phyloP scores from a whole-genome alignment of 2,888 invertebrate genomes.

The Drosophila tripunctata region DNA sequence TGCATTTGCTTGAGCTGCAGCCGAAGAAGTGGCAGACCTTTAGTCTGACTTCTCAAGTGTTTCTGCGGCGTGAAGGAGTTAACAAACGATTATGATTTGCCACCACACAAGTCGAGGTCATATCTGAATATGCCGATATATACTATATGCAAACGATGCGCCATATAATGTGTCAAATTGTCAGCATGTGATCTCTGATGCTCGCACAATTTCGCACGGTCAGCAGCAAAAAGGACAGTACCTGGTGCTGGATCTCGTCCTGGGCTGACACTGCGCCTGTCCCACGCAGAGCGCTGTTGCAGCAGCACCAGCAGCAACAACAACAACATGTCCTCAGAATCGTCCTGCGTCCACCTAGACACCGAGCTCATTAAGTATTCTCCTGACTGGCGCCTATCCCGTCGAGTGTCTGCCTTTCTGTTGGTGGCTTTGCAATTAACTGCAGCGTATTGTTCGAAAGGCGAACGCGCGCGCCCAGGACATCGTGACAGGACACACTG shows the following conservation, averaged over 20 bases:
- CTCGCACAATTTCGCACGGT: constrained; percentile 66
- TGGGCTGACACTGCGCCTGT: constrained; percentile 48
- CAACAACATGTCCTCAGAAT: constrained; percentile 9
- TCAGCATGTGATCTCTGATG: constrained; percentile 56
- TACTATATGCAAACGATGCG: constrained; percentile 33
- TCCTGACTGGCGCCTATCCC: constrained; percentile 70
- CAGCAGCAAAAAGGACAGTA: constrained; percentile 6
- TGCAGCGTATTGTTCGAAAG: constrained; percentile 60
- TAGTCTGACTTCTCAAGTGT: constrained; percentile 18
- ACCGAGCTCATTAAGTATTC: constrained; percentile 56
- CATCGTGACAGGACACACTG: constrained; percentile 20
- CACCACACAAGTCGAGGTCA: constrained; percentile 72
- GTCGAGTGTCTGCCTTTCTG: constrained; percentile 57
- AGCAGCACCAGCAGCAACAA: constrained; percentile 19
- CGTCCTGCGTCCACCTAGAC: constrained; percentile 47
- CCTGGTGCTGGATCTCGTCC: constrained; percentile 6
- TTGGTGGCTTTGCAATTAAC: constrained; percentile 79
- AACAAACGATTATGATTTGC: constrained; percentile 70
- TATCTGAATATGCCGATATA: constrained; percentile 1
- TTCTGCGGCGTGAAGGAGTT: constrained; percentile 68
- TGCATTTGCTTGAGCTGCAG: constrained; percentile 38
- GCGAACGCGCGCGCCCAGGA: constrained; percentile 41
- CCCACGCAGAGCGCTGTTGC: constrained; percentile 55
- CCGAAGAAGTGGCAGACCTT: constrained; percentile 13
- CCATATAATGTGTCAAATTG: constrained; percentile 66